These are phyloP conservation scores for Amphiprion ocellaris DNA, from an alignment of 2,113 vertebrate species.

Conservation along the genomic window DNA sequence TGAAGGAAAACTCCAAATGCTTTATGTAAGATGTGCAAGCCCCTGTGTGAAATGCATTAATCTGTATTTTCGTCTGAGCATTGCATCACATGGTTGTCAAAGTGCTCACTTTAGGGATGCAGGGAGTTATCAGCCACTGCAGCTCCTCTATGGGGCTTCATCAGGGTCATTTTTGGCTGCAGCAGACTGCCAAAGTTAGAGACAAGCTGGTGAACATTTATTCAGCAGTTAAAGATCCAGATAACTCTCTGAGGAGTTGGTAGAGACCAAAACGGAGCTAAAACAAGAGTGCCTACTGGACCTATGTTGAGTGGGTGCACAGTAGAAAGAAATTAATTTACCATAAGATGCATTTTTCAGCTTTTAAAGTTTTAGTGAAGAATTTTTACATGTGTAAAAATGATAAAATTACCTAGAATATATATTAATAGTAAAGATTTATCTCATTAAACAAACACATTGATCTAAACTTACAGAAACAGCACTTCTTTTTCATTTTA, in stretches of 20 bases:
- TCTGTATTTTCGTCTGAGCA: background rate
- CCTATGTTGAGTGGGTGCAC: background rate
- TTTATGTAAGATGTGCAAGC: too few relatives aligned
- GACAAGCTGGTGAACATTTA: background rate
- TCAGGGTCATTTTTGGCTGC: background rate
- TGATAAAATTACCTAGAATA: too few relatives aligned
- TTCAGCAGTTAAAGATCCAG: background rate
- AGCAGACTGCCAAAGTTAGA: background rate
- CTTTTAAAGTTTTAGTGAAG: too few relatives aligned
- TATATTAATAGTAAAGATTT: too few relatives aligned
- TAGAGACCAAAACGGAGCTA: background rate
- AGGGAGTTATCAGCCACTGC: background rate
- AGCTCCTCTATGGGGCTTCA: background rate
- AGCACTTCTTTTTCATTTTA: too few relatives aligned
- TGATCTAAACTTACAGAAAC: too few relatives aligned
- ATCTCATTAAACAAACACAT: too few relatives aligned
- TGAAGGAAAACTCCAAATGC: too few relatives aligned
- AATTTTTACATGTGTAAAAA: too few relatives aligned
- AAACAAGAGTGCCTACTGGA: background rate
- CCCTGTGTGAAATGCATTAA: too few relatives aligned
- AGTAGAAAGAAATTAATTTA: background rate
- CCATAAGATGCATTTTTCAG: too few relatives aligned
- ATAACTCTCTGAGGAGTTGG: background rate
- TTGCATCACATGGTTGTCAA: background rate
- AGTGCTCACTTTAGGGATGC: background rate